Percentiles rank a stretch among this genome's conserved stretches.
These are phyloP conservation scores for Dendrolimus punctatus DNA, from an alignment of 1,140 invertebrate genomes.

Conservation along the genomic window DNA sequence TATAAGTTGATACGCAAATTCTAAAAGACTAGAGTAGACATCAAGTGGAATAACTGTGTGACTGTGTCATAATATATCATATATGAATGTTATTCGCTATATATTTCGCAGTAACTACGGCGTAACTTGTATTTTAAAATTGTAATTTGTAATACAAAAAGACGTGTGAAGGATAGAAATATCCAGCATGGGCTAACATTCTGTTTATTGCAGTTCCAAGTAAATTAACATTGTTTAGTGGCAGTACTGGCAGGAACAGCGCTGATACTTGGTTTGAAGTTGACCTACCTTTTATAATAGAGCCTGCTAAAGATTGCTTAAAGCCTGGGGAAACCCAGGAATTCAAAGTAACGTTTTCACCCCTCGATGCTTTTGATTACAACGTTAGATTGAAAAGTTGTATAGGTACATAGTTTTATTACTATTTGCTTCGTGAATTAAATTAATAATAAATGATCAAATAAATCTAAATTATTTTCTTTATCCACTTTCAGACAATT, in stretches of 20 bases:
- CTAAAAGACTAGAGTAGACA: no score
- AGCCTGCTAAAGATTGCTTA: constrained; percentile 43
- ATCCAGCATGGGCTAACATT: background rate
- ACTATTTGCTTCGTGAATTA: constrained; percentile 1
- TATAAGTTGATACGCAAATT: no score
- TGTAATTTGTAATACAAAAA: no score
- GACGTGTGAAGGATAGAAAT: no score
- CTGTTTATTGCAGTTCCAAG: constrained; percentile 33
- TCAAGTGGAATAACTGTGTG: no score
- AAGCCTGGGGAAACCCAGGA: constrained; percentile 31
- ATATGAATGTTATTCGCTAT: no score
- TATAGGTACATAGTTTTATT: constrained; percentile 35
- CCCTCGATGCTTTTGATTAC: constrained; percentile 50
- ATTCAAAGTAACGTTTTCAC: constrained; percentile 51
- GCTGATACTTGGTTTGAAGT: constrained; percentile 62
- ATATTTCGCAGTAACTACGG: no score
- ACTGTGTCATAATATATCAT: no score
- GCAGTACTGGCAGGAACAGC: constrained; percentile 33
- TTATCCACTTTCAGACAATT: constrained; percentile 37
- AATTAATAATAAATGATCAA: constrained; percentile 6
- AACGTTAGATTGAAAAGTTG: constrained; percentile 48
- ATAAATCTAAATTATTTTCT: no score
- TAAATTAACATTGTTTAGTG: constrained; percentile 52
- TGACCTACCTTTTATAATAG: constrained; percentile 48
- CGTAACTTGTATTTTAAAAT: no score